Percentiles rank a stretch among this genome's conserved stretches.
Evolutionary conservation across 35 echinoderm and acorn worm species (phyloP).

Genomic region (Stichopus chloronotus): DNA sequence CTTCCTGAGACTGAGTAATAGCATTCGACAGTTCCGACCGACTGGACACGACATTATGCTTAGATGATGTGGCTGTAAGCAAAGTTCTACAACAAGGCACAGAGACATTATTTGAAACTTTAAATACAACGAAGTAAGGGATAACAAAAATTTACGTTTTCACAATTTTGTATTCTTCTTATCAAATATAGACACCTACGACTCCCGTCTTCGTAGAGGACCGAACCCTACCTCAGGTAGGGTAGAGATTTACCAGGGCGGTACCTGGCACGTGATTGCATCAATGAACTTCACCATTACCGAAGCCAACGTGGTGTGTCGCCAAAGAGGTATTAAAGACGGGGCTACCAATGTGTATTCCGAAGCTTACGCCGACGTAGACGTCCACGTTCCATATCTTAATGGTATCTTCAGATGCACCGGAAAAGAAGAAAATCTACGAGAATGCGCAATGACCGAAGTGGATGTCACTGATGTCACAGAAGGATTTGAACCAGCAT

Average conservation of each 20-base stretch:
- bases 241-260: constrained; percentile 17
- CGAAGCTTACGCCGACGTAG: not conserved
- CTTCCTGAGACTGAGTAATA: no score
- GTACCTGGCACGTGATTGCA: constrained; percentile 23
- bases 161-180: not conserved
- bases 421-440: not conserved
- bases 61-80: no score
- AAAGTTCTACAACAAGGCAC: no score
- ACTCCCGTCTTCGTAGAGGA: constrained; percentile 4
- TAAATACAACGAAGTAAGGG: no score
- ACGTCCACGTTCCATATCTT: not conserved
- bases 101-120: no score
- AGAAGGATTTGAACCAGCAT: not conserved
- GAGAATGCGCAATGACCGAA: not conserved
- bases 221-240: not conserved
- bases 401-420: not conserved
- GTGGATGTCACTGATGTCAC: not conserved
- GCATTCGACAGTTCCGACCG: no score
- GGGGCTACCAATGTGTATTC: not conserved
- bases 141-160: no score
- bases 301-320: constrained; percentile 21
- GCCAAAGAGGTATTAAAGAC: not conserved
- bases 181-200: not conserved
- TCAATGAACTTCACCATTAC: not conserved
- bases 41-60: no score